Conservation (phyloP, 2,797 vertebrate genomes). For the Gymnothorax javanicus region DNA sequence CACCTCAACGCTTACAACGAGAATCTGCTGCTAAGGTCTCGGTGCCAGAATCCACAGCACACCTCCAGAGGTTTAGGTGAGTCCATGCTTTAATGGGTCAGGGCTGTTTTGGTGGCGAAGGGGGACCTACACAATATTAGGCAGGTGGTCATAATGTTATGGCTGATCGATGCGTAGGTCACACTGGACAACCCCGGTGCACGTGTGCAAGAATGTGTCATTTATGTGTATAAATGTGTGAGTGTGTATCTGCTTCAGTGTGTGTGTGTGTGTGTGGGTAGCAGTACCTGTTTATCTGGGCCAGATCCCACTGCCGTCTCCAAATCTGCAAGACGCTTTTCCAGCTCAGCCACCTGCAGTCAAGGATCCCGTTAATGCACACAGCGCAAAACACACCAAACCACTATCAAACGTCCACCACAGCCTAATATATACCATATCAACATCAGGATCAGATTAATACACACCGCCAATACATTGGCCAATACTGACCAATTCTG, state of each 20-base stretch:
- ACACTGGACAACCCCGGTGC: neutral
- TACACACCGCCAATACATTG: too few relatives aligned
- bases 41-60: too few relatives aligned
- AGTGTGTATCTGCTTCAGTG: neutral
- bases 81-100: too few relatives aligned
- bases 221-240: too few relatives aligned
- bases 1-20: too few relatives aligned
- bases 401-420: neutral
- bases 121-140: too few relatives aligned
- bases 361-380: conserved; percentile 21
- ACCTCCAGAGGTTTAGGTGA: too few relatives aligned
- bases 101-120: too few relatives aligned
- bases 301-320: conserved; percentile 84
- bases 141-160: too few relatives aligned
- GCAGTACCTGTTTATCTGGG: conserved; percentile 84
- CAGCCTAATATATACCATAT: conserved; percentile 21
- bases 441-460: neutral
- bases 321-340: conserved; percentile 88
- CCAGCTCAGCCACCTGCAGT: conserved; percentile 84
- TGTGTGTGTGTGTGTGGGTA: conserved; percentile 22
- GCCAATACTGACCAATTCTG: too few relatives aligned
- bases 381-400: conserved; percentile 28
- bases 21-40: too few relatives aligned
- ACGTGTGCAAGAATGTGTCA: neutral
- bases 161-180: too few relatives aligned